A percentile compares a stretch with the other conserved stretches of the same genome.
phyloP scores from a whole-genome alignment of 2,888 invertebrate genomes.

The Onchidella celtica region DNA sequence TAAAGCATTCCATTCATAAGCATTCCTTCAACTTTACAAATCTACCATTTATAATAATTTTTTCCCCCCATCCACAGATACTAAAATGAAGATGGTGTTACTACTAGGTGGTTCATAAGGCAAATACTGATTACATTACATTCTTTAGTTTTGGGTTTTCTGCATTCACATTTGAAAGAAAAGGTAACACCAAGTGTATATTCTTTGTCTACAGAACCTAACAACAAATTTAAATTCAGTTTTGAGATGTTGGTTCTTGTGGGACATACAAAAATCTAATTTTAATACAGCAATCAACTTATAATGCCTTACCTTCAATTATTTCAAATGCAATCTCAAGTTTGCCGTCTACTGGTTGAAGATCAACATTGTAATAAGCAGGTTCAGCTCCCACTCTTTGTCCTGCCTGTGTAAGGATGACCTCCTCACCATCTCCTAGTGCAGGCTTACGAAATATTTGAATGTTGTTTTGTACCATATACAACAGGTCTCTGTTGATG shows the following conservation, averaged over 20 bases:
- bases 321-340: background rate
- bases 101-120: no score
- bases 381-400: background rate
- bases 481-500: slow-evolving; percentile 25
- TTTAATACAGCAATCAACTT: no score
- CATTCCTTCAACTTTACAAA: no score
- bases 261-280: no score
- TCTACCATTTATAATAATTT: no score
- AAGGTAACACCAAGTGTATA: background rate
- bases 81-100: no score
- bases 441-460: background rate
- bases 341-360: background rate
- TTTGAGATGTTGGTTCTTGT: no score
- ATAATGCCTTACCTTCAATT: background rate
- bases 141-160: background rate
- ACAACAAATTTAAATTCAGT: no score
- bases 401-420: background rate
- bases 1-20: no score
- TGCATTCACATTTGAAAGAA: background rate
- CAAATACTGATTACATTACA: background rate
- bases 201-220: no score
- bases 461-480: background rate
- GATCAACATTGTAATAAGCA: background rate
- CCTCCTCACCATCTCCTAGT: background rate
- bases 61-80: no score